Evolutionary conservation across 2,888 invertebrate genomes (phyloP).

Genomic region (Volucella inflata): DNA sequence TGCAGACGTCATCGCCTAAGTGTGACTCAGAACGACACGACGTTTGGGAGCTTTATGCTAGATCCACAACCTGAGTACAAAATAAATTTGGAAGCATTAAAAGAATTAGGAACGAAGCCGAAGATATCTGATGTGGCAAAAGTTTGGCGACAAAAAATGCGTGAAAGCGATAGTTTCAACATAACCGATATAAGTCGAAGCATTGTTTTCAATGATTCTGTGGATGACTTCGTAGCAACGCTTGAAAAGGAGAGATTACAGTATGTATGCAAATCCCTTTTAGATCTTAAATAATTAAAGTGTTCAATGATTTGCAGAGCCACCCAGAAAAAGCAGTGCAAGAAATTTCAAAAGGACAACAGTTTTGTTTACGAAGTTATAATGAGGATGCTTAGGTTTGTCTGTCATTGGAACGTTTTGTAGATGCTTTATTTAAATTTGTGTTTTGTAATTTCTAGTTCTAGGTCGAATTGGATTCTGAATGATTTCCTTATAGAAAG

Average conservation of each 20-base stretch:
- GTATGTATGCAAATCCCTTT: not conserved
- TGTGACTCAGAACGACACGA: conserved; percentile 58
- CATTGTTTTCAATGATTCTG: conserved; percentile 18
- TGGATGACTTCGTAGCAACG: conserved; percentile 28
- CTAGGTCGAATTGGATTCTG: conserved; percentile 52
- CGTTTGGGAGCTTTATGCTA: conserved; percentile 58
- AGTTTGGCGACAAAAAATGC: conserved; percentile 51
- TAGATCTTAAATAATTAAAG: not conserved
- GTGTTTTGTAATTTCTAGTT: conserved; percentile 6
- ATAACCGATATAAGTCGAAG: conserved; percentile 34
- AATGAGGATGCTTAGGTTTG: conserved; percentile 45
- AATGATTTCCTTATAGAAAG: conserved; percentile 41
- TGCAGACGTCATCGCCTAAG: conserved; percentile 47
- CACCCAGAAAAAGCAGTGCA: conserved; percentile 8
- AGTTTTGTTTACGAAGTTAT: conserved; percentile 35
- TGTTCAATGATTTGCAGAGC: conserved; percentile 15
- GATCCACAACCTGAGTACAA: conserved; percentile 43
- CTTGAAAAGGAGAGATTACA: conserved; percentile 24
- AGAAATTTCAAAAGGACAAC: conserved; percentile 20
- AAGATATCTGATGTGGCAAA: conserved; percentile 41
- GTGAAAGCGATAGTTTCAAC: conserved; percentile 61
- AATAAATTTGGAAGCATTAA: conserved; percentile 35
- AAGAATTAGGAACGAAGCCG: conserved; percentile 38
- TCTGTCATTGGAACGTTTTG: not conserved
- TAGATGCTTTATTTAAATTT: not conserved